Evolutionary conservation across 1,140 invertebrate genomes (phyloP).

Genomic region (Anastrepha ludens): DNA sequence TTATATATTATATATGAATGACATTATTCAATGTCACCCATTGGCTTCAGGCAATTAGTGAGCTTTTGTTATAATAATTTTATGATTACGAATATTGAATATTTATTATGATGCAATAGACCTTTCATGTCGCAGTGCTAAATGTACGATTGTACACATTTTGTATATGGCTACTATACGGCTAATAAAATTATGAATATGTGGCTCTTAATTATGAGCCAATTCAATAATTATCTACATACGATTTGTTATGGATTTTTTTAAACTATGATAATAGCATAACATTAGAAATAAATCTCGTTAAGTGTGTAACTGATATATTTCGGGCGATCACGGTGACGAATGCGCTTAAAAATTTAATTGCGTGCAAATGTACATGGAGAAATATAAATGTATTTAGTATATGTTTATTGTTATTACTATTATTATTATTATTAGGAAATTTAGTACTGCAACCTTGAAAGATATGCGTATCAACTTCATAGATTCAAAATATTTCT

Average conservation of each 20-base stretch:
- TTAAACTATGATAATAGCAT: too few relatives aligned
- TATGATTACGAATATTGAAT: background rate
- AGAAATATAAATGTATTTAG: too few relatives aligned
- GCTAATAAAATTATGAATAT: slow-evolving; percentile 14
- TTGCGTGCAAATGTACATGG: too few relatives aligned
- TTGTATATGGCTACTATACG: background rate
- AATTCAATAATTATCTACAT: background rate
- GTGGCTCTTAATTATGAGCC: too few relatives aligned
- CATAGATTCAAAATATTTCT: too few relatives aligned
- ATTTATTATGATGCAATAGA: background rate
- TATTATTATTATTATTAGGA: too few relatives aligned
- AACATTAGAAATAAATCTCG: background rate
- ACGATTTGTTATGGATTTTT: background rate
- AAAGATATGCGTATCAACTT: too few relatives aligned
- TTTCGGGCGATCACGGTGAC: background rate
- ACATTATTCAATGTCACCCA: slow-evolving; percentile 16
- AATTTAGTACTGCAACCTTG: too few relatives aligned
- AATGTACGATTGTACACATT: too few relatives aligned
- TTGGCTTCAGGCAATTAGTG: background rate
- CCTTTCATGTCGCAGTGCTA: too few relatives aligned
- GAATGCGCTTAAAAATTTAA: background rate
- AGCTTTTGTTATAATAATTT: background rate
- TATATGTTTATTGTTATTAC: too few relatives aligned
- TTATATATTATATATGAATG: background rate
- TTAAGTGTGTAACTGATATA: background rate